A percentile compares a stretch with the other conserved stretches of the same genome.
Conservation (phyloP, 2,113 vertebrate genomes). For the Pseudonaja textilis region DNA sequence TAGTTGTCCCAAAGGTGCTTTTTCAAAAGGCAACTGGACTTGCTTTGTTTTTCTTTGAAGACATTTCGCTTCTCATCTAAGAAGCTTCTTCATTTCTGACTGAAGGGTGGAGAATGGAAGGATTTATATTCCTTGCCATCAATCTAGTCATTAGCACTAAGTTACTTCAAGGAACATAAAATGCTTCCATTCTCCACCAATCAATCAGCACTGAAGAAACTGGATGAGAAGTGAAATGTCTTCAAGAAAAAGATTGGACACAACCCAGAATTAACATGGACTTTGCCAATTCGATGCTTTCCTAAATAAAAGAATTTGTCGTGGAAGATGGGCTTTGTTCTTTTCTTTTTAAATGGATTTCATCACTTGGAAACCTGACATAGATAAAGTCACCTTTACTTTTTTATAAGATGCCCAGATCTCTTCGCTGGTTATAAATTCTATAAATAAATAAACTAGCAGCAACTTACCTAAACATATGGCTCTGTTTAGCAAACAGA, state of each 20-base stretch:
- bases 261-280: too few species aligned
- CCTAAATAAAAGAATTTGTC: too few species aligned
- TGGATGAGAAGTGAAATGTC: background rate
- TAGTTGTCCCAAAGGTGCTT: too few species aligned
- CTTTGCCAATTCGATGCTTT: too few species aligned
- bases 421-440: background rate
- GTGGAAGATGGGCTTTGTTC: too few species aligned
- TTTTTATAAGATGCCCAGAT: background rate
- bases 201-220: background rate
- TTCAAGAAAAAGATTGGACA: background rate
- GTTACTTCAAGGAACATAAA: background rate
- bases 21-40: background rate
- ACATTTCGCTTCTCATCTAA: background rate
- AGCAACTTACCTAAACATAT: background rate
- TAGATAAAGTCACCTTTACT: background rate
- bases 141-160: background rate
- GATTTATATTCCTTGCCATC: background rate
- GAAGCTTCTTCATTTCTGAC: background rate
- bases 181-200: background rate
- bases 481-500: background rate
- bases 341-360: too few species aligned
- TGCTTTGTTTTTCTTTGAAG: background rate
- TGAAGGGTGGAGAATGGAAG: background rate
- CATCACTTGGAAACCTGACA: too few species aligned
- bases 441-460: background rate